Conservation (phyloP, 2,113 vertebrate species). For the Halcyon senegalensis region DNA sequence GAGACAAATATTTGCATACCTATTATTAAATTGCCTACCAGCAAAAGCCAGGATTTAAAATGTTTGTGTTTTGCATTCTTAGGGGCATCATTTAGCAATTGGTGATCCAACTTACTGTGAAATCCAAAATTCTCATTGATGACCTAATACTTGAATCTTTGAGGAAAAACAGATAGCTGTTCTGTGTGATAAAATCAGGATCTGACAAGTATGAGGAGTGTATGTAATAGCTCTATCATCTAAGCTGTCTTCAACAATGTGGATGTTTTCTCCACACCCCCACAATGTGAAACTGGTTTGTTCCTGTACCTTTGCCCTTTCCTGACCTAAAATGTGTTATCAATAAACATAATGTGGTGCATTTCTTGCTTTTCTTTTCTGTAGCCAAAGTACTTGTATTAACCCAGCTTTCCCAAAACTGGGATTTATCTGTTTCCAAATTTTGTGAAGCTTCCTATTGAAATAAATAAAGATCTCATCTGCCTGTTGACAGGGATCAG, state of each 20-base stretch:
- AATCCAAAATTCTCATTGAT: conserved; percentile 17
- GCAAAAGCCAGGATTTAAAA: background rate
- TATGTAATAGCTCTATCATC: background rate
- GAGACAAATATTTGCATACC: background rate
- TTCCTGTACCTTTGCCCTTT: background rate
- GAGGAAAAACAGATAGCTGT: conserved; percentile 1
- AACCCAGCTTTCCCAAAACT: background rate
- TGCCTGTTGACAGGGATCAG: background rate
- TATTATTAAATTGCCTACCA: background rate
- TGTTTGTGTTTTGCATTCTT: background rate
- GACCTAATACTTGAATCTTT: background rate
- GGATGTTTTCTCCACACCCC: background rate
- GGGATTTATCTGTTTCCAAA: background rate
- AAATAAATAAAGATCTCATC: background rate
- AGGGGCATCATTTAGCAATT: background rate
- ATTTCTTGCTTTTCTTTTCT: background rate
- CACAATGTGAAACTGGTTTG: background rate
- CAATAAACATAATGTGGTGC: background rate
- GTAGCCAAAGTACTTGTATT: background rate
- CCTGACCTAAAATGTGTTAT: background rate
- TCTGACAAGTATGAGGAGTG: background rate
- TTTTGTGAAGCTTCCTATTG: background rate
- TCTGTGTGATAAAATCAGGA: background rate
- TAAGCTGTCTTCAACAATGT: background rate
- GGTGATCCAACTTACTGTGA: background rate